A percentile compares a stretch with the other conserved stretches of the same genome.
Conservation (phyloP, 2,113 vertebrate species). For the Emydura subglobosa region DNA sequence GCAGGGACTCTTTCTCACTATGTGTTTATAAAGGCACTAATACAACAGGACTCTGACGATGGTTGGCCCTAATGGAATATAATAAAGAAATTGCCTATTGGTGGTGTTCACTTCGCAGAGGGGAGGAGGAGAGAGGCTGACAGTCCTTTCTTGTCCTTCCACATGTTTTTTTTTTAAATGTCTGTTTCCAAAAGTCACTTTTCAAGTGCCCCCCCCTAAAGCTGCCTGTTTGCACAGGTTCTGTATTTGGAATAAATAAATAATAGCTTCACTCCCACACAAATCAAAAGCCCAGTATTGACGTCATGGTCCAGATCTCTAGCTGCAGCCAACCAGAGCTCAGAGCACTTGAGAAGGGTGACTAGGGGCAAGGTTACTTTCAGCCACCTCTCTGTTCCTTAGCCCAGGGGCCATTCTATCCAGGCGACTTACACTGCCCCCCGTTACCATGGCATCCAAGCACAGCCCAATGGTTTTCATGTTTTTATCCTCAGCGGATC, state of each 20-base stretch:
- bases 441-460: neutral
- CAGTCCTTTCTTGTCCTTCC: slow-evolving; percentile 50
- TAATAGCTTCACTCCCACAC: slow-evolving; percentile 58
- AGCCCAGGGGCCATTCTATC: neutral
- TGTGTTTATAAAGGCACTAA: rapidly evolving
- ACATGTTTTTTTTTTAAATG: slow-evolving; percentile 48
- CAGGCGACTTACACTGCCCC: neutral
- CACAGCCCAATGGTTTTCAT: too few relatives aligned
- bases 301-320: neutral
- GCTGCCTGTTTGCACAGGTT: slow-evolving; percentile 58
- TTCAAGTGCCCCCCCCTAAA: slow-evolving; percentile 58
- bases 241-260: slow-evolving; percentile 60
- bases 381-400: neutral
- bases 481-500: too few relatives aligned
- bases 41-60: rapidly evolving
- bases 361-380: neutral
- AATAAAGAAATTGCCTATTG: neutral
- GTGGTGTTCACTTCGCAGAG: neutral
- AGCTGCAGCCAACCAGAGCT: neutral
- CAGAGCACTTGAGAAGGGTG: neutral
- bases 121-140: neutral
- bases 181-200: slow-evolving; percentile 38
- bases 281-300: neutral
- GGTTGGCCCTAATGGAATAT: neutral
- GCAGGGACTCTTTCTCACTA: rapidly evolving